phyloP scores from a whole-genome alignment of 2,888 invertebrate species.

The Pilophorus perplexus region DNA sequence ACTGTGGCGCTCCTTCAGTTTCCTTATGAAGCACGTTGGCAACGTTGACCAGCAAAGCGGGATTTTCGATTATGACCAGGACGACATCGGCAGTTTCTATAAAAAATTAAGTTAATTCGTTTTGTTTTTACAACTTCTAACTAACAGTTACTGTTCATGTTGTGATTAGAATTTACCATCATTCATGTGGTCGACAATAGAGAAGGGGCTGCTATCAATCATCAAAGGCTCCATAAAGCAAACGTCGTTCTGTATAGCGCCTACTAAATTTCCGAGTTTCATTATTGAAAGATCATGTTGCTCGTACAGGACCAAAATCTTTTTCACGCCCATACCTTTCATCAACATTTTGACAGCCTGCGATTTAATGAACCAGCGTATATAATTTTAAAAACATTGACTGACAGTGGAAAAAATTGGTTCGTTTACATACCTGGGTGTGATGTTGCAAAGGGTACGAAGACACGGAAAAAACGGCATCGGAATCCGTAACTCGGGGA shows the following conservation, averaged over 20 bases:
- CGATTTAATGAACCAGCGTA: background rate
- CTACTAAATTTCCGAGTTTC: background rate
- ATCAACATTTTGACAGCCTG: slow-evolving; percentile 38
- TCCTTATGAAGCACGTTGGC: background rate
- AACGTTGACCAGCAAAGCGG: background rate
- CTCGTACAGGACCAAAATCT: slow-evolving; percentile 7
- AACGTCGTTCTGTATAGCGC: background rate
- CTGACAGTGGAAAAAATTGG: background rate
- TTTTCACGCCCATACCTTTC: slow-evolving; percentile 35
- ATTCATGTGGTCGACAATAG: no score
- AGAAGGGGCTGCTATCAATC: no score
- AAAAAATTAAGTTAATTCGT: background rate
- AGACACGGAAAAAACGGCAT: slow-evolving; percentile 22
- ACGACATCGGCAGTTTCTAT: slow-evolving; percentile 15
- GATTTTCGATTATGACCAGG: slow-evolving; percentile 9
- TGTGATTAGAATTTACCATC: background rate
- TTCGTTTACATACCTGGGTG: slow-evolving; percentile 27
- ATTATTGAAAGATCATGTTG: background rate
- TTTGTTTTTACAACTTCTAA: background rate
- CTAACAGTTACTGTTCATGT: background rate
- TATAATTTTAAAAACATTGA: background rate
- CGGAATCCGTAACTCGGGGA: background rate
- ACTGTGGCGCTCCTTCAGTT: background rate
- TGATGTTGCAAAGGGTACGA: slow-evolving; percentile 39
- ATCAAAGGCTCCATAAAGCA: no score